Conservation (phyloP, 2,797 vertebrate species). For the Enteromius unitaeniatus region DNA sequence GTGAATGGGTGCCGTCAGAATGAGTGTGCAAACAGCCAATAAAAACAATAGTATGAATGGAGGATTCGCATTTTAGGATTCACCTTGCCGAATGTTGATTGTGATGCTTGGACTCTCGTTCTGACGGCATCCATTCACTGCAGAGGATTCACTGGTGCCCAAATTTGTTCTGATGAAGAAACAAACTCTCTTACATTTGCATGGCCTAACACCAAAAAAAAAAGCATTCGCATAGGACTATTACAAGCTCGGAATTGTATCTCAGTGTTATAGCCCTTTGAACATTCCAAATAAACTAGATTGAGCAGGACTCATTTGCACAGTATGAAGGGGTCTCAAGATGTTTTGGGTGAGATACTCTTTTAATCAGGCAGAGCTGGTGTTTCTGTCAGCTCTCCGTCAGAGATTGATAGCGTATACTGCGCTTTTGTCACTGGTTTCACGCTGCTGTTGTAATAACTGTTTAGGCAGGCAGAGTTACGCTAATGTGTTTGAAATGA, state of each 20-base stretch:
- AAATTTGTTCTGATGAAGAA: background rate
- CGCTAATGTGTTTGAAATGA: conserved; percentile 36
- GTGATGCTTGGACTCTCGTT: background rate
- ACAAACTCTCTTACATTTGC: background rate
- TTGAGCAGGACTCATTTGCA: background rate
- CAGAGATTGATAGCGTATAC: conserved; percentile 33
- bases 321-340: background rate
- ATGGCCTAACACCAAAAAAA: background rate
- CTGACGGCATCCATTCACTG: background rate
- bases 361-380: background rate
- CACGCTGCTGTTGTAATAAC: conserved; percentile 42
- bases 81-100: no score
- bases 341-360: background rate
- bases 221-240: background rate
- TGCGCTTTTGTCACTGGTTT: conserved; percentile 38
- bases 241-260: background rate
- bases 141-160: background rate
- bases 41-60: background rate
- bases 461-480: conserved; percentile 42
- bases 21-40: background rate
- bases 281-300: background rate
- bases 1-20: background rate
- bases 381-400: conserved; percentile 18
- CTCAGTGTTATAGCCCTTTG: background rate
- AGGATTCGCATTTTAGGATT: background rate